Conservation (phyloP, 2,113 vertebrate genomes). For the Sinocyclocheilus maitianheensis region DNA sequence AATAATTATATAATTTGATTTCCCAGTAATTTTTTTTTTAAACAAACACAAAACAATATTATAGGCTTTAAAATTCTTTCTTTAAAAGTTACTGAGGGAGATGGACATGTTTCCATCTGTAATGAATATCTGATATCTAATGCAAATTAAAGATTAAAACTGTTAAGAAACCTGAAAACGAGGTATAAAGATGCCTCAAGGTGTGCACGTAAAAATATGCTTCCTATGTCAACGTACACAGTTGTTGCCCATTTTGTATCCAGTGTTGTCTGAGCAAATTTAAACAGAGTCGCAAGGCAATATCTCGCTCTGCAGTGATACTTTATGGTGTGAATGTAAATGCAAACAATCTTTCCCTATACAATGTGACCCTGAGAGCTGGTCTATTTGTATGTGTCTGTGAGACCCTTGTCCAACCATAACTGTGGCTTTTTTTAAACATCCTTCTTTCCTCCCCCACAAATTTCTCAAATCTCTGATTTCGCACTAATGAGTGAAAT, state of each 20-base stretch:
- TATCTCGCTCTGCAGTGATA: conserved; percentile 58
- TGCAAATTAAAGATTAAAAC: not conserved
- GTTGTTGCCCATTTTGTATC: conserved; percentile 31
- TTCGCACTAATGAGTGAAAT: not conserved
- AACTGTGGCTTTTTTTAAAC: conserved; percentile 11
- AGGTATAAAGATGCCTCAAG: not conserved
- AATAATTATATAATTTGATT: too few species aligned
- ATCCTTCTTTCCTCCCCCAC: not conserved
- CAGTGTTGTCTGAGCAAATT: conserved; percentile 42
- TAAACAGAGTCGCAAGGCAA: conserved; percentile 46
- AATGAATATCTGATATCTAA: not conserved
- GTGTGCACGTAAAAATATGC: conserved; percentile 17
- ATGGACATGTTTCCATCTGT: not conserved
- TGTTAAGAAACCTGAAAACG: not conserved
- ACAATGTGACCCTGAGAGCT: conserved; percentile 38
- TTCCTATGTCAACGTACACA: conserved; percentile 48
- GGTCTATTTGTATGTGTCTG: conserved; percentile 44
- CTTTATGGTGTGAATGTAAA: conserved; percentile 47
- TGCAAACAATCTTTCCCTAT: conserved; percentile 46
- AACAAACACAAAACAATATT: too few species aligned
- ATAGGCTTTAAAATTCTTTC: too few species aligned
- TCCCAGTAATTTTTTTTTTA: too few species aligned
- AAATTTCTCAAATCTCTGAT: not conserved
- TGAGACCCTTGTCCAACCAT: not conserved
- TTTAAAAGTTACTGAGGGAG: too few species aligned